These are phyloP conservation scores for Blera fallax DNA, from an alignment of 2,888 invertebrate species.

Conservation along the genomic window DNA sequence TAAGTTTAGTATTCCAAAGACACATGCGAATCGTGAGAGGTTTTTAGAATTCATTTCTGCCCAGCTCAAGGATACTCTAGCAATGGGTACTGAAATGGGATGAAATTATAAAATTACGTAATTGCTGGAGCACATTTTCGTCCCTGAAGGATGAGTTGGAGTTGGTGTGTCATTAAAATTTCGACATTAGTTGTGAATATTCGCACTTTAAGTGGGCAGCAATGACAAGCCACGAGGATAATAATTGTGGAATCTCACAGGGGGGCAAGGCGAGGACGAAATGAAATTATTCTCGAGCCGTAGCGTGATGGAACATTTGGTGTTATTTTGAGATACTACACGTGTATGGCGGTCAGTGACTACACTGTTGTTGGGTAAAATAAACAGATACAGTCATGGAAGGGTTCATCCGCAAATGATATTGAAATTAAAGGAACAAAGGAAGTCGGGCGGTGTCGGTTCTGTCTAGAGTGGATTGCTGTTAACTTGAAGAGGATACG, in stretches of 20 bases:
- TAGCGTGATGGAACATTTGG: not conserved
- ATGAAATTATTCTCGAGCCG: not conserved
- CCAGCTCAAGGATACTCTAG: not conserved
- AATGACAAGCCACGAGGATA: not conserved
- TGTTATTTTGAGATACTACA: not conserved
- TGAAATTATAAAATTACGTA: constrained; percentile 27
- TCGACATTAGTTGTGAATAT: not conserved
- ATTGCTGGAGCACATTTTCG: not conserved
- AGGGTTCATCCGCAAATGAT: not conserved
- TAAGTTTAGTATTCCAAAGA: constrained; percentile 33
- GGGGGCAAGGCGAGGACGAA: not conserved
- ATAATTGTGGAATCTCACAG: not conserved
- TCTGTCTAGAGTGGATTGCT: no score
- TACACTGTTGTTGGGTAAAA: not conserved
- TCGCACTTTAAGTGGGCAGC: not conserved
- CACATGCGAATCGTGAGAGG: constrained; percentile 5
- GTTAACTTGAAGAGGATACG: no score
- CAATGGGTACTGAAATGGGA: not conserved
- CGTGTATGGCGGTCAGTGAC: not conserved
- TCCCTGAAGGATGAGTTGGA: not conserved
- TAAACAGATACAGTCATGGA: not conserved
- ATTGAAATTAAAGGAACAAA: not conserved
- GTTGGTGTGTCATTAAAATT: not conserved
- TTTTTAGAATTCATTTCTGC: not conserved
- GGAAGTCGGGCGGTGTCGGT: not conserved